Evolutionary conservation across 2,113 vertebrate genomes (phyloP).

Genomic region (Hylia prasina): DNA sequence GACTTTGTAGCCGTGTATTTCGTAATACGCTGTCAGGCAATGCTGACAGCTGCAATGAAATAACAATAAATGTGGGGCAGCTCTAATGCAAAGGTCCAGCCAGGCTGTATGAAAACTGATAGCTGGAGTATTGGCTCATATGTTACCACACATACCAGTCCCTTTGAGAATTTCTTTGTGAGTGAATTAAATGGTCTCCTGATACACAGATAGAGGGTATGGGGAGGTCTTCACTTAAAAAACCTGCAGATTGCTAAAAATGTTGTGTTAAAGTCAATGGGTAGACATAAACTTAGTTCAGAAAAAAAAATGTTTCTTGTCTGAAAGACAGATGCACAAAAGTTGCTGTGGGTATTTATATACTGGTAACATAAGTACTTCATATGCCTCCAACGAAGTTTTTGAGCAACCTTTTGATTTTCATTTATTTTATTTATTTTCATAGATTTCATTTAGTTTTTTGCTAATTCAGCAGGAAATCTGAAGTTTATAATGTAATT

Average conservation of each 20-base stretch:
- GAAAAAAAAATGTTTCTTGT: neutral
- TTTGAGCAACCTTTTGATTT: neutral
- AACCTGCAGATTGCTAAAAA: conserved; percentile 63
- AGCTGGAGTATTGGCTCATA: conserved; percentile 82
- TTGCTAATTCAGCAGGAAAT: neutral
- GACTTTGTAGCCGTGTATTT: conserved; percentile 77
- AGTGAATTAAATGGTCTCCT: conserved; percentile 81
- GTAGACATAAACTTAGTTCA: neutral
- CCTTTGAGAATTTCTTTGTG: conserved; percentile 74
- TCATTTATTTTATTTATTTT: no score
- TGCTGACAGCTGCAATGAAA: conserved; percentile 84
- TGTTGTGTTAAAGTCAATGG: neutral
- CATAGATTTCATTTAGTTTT: no score
- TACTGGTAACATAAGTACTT: neutral
- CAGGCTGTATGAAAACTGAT: conserved; percentile 86
- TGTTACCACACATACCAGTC: conserved; percentile 68
- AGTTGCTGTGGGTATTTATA: neutral
- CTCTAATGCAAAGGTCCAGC: conserved; percentile 80
- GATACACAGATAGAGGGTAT: conserved; percentile 21
- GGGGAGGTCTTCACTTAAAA: conserved; percentile 58
- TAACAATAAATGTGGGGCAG: conserved; percentile 82
- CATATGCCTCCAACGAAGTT: neutral
- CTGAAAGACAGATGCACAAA: conserved; percentile 19
- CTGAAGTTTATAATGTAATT: neutral
- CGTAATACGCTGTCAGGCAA: conserved; percentile 81